These are phyloP conservation scores for Lordiphosa collinella DNA, from an alignment of 1,140 invertebrate genomes.

Conservation along the genomic window DNA sequence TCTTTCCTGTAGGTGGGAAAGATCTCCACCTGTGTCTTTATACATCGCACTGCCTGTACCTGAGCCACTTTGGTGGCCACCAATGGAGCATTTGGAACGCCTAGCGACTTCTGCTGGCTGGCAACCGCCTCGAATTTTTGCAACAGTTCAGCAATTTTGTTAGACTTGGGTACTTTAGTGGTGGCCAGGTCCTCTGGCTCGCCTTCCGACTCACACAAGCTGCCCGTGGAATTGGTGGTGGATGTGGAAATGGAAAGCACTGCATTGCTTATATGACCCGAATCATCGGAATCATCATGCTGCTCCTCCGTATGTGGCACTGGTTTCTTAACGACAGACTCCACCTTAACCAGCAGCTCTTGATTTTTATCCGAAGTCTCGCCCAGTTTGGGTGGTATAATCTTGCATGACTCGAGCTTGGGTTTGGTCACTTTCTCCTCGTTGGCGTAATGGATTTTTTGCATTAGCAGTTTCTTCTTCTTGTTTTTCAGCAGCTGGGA, in stretches of 20 bases:
- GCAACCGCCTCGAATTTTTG: slow-evolving; percentile 63
- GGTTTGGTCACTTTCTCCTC: slow-evolving; percentile 65
- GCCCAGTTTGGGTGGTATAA: slow-evolving; percentile 72
- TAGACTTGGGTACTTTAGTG: slow-evolving; percentile 32
- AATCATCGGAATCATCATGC: slow-evolving; percentile 85
- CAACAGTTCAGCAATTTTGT: slow-evolving; percentile 56
- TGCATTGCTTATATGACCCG: slow-evolving; percentile 86
- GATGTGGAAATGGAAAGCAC: slow-evolving; percentile 49
- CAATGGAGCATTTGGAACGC: not conserved
- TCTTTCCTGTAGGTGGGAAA: slow-evolving; percentile 77
- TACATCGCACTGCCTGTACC: slow-evolving; percentile 67
- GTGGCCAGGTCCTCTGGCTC: slow-evolving; percentile 12
- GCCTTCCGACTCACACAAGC: slow-evolving; percentile 60
- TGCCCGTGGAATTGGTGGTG: slow-evolving; percentile 55
- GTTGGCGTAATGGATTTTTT: slow-evolving; percentile 68
- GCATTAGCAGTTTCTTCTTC: slow-evolving; percentile 28
- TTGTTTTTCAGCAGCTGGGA: slow-evolving; percentile 45
- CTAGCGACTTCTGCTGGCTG: slow-evolving; percentile 14
- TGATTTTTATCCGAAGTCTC: slow-evolving; percentile 71
- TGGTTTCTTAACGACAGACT: slow-evolving; percentile 12
- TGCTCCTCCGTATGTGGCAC: slow-evolving; percentile 29
- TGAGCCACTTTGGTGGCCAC: slow-evolving; percentile 57
- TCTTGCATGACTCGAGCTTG: slow-evolving; percentile 70
- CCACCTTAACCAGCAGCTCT: slow-evolving; percentile 67
- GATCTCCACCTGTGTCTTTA: slow-evolving; percentile 74